Conservation (phyloP, 2,113 vertebrate species). For the Coptodon rendalli region DNA sequence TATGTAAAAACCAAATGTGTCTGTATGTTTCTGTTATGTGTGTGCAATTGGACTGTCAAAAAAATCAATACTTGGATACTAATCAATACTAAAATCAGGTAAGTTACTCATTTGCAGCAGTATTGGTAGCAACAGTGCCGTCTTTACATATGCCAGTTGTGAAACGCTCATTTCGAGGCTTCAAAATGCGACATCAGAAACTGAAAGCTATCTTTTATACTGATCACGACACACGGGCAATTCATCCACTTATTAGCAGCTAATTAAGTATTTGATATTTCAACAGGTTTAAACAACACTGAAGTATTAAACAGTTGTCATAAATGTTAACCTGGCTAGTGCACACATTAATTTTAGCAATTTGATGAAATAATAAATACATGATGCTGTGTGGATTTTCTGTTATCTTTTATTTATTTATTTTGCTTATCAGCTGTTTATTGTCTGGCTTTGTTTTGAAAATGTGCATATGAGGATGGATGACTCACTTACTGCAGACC, state of each 20-base stretch:
- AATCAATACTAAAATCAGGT: not conserved
- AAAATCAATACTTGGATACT: not conserved
- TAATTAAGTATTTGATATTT: not conserved
- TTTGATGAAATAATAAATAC: not conserved
- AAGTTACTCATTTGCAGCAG: not conserved
- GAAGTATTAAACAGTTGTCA: not conserved
- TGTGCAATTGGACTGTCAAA: not conserved
- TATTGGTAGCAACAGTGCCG: not conserved
- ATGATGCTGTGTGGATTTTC: not conserved
- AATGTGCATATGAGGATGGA: not conserved
- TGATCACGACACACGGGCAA: not conserved
- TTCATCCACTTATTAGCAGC: not conserved
- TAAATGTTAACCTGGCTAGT: not conserved
- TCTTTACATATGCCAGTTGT: not conserved
- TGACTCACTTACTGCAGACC: not conserved
- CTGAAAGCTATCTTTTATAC: not conserved
- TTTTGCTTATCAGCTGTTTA: not conserved
- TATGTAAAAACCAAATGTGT: not conserved
- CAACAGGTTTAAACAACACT: not conserved
- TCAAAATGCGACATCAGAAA: not conserved
- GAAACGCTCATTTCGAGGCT: not conserved
- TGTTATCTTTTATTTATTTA: not conserved
- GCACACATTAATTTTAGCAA: not conserved
- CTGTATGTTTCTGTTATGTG: not conserved
- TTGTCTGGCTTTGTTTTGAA: not conserved